Percentiles rank a stretch among this genome's conserved stretches.
Evolutionary conservation across 2,113 vertebrate species (phyloP).

Genomic region (Ceratotherium simum): DNA sequence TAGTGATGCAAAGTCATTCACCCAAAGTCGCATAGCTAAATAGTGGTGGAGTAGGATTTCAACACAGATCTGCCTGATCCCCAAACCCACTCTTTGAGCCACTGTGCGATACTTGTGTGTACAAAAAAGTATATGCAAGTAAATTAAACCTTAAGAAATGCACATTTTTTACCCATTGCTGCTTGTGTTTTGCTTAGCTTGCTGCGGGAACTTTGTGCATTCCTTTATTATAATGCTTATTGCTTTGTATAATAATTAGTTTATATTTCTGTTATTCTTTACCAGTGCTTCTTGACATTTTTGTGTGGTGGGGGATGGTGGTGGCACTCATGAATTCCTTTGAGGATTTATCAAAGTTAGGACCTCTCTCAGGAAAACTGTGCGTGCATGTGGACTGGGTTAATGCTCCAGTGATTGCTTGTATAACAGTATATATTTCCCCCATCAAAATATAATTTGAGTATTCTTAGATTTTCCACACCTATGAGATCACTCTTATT

Average conservation of each 20-base stretch:
- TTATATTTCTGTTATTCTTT: conserved; percentile 16
- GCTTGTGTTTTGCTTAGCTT: neutral
- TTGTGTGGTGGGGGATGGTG: neutral
- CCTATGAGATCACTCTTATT: neutral
- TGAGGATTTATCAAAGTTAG: neutral
- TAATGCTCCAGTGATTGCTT: neutral
- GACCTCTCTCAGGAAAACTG: neutral
- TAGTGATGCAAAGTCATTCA: neutral
- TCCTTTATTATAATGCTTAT: neutral
- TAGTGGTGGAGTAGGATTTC: neutral
- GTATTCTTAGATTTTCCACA: neutral
- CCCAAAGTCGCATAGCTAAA: neutral
- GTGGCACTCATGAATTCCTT: neutral
- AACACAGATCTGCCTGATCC: neutral
- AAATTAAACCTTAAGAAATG: neutral
- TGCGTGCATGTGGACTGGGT: neutral
- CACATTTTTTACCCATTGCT: neutral
- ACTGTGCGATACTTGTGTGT: neutral
- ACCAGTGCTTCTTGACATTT: neutral
- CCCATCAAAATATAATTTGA: neutral
- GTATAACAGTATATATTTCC: neutral
- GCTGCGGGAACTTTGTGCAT: neutral
- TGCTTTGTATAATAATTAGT: neutral
- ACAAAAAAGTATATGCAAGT: neutral
- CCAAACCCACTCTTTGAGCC: neutral